These are phyloP conservation scores for Anastrepha obliqua DNA, from an alignment of 1,140 invertebrate species.

Conservation along the genomic window DNA sequence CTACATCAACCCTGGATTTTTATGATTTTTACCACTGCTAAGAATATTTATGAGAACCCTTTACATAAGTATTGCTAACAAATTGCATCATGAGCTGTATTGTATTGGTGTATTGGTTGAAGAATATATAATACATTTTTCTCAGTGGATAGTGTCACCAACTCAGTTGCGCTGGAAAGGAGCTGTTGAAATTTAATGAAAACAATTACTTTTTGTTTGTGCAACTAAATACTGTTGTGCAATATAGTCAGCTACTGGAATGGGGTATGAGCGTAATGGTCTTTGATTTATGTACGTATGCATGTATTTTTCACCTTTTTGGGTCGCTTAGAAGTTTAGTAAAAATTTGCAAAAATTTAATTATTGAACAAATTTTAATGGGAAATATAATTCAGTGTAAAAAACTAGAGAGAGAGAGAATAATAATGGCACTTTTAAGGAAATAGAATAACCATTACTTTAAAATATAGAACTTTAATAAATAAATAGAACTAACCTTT, in stretches of 20 bases:
- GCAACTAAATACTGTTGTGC: conserved; percentile 46
- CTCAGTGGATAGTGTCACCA: neutral
- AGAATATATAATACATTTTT: neutral
- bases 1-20: no score
- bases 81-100: no score
- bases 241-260: neutral
- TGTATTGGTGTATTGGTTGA: no score
- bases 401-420: neutral
- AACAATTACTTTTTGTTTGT: conserved; percentile 48
- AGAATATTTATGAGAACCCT: no score
- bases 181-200: neutral
- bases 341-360: conserved; percentile 35
- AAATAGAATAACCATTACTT: no score
- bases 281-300: neutral
- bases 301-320: conserved; percentile 8
- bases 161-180: neutral
- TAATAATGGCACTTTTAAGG: neutral
- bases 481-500: no score
- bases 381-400: neutral
- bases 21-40: no score
- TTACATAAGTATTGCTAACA: no score
- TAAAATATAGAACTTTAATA: no score
- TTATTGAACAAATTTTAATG: conserved; percentile 39
- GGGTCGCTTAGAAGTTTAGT: neutral
- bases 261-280: neutral